A percentile compares a stretch with the other conserved stretches of the same genome.
These are phyloP conservation scores for Propithecus perrieri DNA, from an alignment of 2,797 vertebrate genomes.

Conservation along the genomic window DNA sequence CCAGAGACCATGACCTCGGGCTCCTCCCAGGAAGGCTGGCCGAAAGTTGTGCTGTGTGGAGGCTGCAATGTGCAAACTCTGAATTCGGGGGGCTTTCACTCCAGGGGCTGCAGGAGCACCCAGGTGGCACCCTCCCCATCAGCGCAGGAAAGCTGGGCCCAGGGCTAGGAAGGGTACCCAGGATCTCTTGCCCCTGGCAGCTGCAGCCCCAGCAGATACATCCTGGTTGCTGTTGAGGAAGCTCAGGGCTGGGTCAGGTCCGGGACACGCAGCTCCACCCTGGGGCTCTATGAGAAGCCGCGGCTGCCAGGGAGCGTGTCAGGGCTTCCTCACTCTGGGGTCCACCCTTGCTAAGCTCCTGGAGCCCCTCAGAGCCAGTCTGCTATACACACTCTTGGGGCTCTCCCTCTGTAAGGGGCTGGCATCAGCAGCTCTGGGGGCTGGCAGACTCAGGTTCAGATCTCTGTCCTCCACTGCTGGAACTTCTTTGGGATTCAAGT, in stretches of 20 bases:
- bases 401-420: neutral
- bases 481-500: neutral
- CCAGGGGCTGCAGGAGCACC: neutral
- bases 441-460: neutral
- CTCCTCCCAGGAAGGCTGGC: constrained; percentile 1
- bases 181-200: neutral
- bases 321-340: neutral
- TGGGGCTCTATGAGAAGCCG: neutral
- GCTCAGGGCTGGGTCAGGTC: neutral
- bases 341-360: neutral
- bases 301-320: neutral
- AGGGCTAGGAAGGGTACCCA: neutral
- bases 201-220: neutral
- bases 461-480: neutral
- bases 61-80: neutral
- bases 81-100: neutral
- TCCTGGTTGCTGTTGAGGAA: neutral
- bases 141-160: neutral
- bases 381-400: neutral
- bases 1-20: neutral
- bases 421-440: neutral
- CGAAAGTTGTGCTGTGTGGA: neutral
- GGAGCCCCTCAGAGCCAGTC: neutral
- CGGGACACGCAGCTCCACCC: neutral
- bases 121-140: neutral